Evolutionary conservation across 2,113 vertebrate genomes (phyloP), one percentile per base, ranked within the genome.

Genomic region (Brienomyrus brachyistius): DNA sequence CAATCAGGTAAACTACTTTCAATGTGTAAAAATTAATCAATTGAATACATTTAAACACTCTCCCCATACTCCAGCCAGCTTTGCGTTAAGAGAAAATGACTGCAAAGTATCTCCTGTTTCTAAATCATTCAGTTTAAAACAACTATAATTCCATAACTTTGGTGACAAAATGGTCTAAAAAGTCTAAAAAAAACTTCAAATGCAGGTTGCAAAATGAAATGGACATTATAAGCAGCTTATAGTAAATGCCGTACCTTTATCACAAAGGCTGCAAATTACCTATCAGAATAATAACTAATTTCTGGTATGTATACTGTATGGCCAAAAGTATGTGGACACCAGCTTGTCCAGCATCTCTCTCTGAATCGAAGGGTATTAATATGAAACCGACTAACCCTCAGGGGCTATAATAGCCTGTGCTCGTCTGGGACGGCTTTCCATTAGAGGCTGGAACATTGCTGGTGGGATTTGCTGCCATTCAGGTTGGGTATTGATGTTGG

Each of bases 1-100:
- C 51, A 83, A 23, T 88, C 86, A 48, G 90, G 90, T 90, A 45
- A 88, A 40, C 31, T 48, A 50, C 35, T 27, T 35, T 54, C 11
- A 17, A 17, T 35, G 50, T 54, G 52, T 56, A 87, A 87, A 87
- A 19, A 19, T 56, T 9, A 21, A 43, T 80, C 35, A 43, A 13
- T 1, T 80, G 74, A 40, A 40, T 80, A 43, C 15, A 80, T 19
- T 40, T 40, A 40, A 77, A 40, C 13, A 35, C 66, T 13, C 66
- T 74, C n/a, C 27, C 27, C 11, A 17, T 31, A 31, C 31, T 35
- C 70, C 27, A 77, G 70, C 70, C 13, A 17, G 11, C 70, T 77
- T 77, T 77, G 35, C 19, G 43, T 17, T 43, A 40, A 2, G 35
- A 40, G 74, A 80, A 80, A 80, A 80, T 40, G 40, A 77, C 35